Evolutionary conservation across 2,888 invertebrate genomes (phyloP).

Genomic region (Drosophila imparisetae): DNA sequence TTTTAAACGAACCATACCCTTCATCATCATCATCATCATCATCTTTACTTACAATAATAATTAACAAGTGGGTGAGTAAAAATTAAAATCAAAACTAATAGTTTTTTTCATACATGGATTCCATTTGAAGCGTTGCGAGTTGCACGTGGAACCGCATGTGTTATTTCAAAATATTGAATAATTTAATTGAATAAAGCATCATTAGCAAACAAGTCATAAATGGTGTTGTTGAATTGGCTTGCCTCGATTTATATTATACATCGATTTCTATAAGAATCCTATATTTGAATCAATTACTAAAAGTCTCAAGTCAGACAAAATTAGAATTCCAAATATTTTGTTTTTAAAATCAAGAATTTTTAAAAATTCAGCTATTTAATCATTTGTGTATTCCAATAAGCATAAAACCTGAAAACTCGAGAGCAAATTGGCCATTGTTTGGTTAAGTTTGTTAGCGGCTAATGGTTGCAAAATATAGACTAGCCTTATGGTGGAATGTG

Average conservation of each 20-base stretch:
- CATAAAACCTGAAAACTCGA: neutral
- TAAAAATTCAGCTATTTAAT: neutral
- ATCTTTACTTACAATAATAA: conserved; percentile 3
- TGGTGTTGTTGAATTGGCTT: neutral
- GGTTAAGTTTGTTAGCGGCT: neutral
- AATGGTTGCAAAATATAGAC: neutral
- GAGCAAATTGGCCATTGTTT: neutral
- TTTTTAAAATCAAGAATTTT: neutral
- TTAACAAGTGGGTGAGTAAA: conserved; percentile 17
- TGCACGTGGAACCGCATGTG: conserved; percentile 38
- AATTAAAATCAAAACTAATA: conserved; percentile 38
- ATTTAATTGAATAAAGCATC: conserved; percentile 6
- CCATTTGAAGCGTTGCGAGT: conserved; percentile 28
- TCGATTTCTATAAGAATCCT: neutral
- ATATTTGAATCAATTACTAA: neutral
- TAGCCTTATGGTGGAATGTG: neutral
- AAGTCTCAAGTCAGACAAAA: neutral
- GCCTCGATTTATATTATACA: neutral
- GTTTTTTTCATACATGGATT: conserved; percentile 4
- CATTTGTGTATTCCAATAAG: neutral
- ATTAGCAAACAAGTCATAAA: neutral
- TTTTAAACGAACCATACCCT: neutral
- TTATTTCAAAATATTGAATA: conserved; percentile 39
- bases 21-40: neutral
- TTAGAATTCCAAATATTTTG: neutral